A percentile compares a stretch with the other conserved stretches of the same genome.
These are phyloP conservation scores for Anarrhichthys ocellatus DNA, from an alignment of 2,113 vertebrate genomes.

Conservation along the genomic window DNA sequence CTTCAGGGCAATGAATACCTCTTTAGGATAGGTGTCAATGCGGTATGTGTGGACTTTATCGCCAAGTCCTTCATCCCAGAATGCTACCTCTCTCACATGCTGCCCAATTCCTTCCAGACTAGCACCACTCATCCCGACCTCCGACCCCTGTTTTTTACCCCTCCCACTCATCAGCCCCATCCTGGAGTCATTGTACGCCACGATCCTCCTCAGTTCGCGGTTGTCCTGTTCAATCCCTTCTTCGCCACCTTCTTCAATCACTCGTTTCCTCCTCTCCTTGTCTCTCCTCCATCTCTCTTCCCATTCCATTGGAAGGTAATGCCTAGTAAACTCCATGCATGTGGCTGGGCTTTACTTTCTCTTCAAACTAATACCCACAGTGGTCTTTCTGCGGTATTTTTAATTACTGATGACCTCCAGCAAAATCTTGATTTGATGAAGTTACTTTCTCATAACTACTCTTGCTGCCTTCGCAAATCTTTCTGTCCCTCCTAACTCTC, in stretches of 20 bases:
- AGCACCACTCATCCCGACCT: neutral
- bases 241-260: conserved; percentile 74
- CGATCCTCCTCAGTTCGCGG: conserved; percentile 72
- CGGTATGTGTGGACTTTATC: conserved; percentile 9
- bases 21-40: conserved; percentile 56
- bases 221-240: conserved; percentile 72
- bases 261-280: conserved; percentile 75
- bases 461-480: neutral
- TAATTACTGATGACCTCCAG: neutral
- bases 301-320: conserved; percentile 75
- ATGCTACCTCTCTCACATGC: neutral
- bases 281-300: conserved; percentile 81
- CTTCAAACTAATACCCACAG: neutral
- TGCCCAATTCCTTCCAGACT: neutral
- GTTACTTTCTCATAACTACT: neutral
- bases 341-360: neutral
- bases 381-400: neutral
- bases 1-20: conserved; percentile 74
- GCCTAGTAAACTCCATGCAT: conserved; percentile 72
- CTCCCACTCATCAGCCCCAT: conserved; percentile 61
- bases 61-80: neutral
- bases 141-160: neutral
- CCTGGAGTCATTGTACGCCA: conserved; percentile 77
- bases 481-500: neutral
- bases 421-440: neutral